Conservation (phyloP, 2,888 invertebrate species). For the Andricus curvator region DNA sequence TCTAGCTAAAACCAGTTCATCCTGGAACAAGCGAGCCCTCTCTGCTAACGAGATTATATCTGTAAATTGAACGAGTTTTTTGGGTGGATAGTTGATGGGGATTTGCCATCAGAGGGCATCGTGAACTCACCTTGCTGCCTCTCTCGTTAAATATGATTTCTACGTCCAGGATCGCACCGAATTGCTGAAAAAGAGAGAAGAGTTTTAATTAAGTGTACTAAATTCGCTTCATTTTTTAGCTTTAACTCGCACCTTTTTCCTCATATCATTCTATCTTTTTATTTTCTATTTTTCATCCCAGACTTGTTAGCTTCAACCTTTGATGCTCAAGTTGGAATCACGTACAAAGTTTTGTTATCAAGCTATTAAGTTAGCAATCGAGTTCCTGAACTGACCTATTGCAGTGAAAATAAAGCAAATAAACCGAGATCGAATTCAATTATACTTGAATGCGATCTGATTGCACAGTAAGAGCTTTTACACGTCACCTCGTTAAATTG, state of each 20-base stretch:
- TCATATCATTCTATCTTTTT: background rate
- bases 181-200: conserved; percentile 86
- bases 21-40: conserved; percentile 18
- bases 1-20: background rate
- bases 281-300: background rate
- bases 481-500: conserved; percentile 6
- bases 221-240: background rate
- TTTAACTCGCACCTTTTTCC: background rate
- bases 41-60: conserved; percentile 7
- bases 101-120: conserved; percentile 38
- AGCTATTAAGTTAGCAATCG: conserved; percentile 2
- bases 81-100: background rate
- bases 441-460: conserved; percentile 32
- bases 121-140: conserved; percentile 97
- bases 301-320: background rate
- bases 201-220: background rate
- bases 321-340: background rate
- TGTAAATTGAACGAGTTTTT: conserved; percentile 30
- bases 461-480: conserved; percentile 11
- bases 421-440: background rate
- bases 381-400: background rate
- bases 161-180: conserved; percentile 98
- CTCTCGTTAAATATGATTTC: conserved; percentile 99
- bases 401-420: background rate
- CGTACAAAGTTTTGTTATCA: background rate